Evolutionary conservation across 2,113 vertebrate genomes (phyloP), one percentile per base, ranked within the genome.

Genomic region (Notarius lentiginosus): DNA sequence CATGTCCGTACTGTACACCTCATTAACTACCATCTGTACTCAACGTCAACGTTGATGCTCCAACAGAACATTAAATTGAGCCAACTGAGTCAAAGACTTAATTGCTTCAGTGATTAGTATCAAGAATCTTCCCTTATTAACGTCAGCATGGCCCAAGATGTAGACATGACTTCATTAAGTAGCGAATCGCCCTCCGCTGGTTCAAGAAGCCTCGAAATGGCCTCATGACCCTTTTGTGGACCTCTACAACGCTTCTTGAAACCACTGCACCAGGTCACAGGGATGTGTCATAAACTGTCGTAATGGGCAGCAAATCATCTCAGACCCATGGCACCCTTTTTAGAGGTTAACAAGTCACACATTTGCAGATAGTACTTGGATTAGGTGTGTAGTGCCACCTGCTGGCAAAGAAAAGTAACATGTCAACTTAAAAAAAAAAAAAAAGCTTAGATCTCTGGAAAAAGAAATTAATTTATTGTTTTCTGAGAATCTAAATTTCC

Each of bases 391-490:
- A n/a, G 63, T 41, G 86, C 88, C 90, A 83, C 88, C 90, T 90
- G 82, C 84, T 88, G 90, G 90, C 51, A 58, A 47, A 2, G 20
- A 56, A 12, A 10, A 30, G n/a, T n/a, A 61, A 73, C 58, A 72
- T 17, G 47, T 49, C 22, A 4, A 1, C 27, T 12, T 17, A 81
- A 5, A 60, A 9, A 27, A 0, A 65, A 76, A 84, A 77, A 87
- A 8, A 86, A 63, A 49, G 8, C 72, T n/a, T 18, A 53, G 17
- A 53, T 66, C 17, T 65, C 68, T 88, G 84, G 30, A 49, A 77
- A 90, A 88, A 88, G 61, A 90, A 84, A 66, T 76, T 17, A 47
- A 72, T 90, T 88, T 90, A 89, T 88, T 87, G 73, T 84, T 81
- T 34, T 61, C 80, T 34, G 66, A 86, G 66, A 77, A 17, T 58